Evolutionary conservation across 2,113 vertebrate species (phyloP).

Genomic region (Cacatua alba): DNA sequence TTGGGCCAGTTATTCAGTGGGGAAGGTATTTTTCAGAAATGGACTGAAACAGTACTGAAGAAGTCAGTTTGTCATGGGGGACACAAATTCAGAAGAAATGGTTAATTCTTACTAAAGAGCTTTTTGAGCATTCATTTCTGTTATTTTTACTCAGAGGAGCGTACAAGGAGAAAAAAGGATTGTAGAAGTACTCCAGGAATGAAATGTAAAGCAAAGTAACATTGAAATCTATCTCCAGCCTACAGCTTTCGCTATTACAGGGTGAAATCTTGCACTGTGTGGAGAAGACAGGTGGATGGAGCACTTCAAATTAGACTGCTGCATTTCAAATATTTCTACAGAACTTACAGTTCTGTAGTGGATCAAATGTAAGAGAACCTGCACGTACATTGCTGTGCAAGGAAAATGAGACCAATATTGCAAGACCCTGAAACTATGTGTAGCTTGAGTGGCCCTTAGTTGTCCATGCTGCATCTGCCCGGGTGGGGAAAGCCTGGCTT

Average conservation of each 20-base stretch:
- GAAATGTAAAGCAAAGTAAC: neutral
- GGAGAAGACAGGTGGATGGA: neutral
- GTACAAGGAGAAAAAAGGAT: neutral
- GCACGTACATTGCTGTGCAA: neutral
- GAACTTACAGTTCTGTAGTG: neutral
- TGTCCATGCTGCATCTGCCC: rapidly evolving
- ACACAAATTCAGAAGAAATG: neutral
- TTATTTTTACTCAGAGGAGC: neutral
- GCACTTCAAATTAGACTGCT: neutral
- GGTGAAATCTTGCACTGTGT: neutral
- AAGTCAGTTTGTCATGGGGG: neutral
- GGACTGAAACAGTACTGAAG: neutral
- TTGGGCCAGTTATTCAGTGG: neutral
- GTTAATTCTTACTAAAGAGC: neutral
- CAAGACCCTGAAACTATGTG: rapidly evolving
- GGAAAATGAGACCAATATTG: rapidly evolving
- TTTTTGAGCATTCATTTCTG: neutral
- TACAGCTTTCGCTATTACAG: neutral
- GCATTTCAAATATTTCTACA: neutral
- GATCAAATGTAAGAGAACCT: neutral
- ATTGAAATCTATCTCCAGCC: neutral
- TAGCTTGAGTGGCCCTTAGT: neutral
- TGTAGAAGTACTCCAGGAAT: neutral
- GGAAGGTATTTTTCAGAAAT: neutral
- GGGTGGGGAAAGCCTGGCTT: neutral